Evolutionary conservation across 53 echinoderm and acorn worm genomes (phyloP), one percentile per base, ranked within the genome.

Genomic region (Holothuria leucospilota): DNA sequence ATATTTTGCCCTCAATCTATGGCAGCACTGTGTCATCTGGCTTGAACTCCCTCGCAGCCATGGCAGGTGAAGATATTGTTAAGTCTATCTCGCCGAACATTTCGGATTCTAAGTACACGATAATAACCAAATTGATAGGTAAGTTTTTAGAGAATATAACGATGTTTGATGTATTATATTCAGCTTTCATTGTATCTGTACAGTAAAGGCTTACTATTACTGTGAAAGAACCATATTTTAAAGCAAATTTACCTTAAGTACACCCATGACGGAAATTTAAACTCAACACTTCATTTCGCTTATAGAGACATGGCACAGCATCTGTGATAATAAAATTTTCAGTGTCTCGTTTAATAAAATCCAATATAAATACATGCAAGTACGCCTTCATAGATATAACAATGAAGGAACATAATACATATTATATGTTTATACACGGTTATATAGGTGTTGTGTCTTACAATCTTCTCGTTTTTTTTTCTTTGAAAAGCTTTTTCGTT

Each of bases 61-160:
- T 86, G 24, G 79, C 86, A 18, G 90, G 68, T 53, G 90, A 90
- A 80, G 86, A 90, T 27, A 64, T 90, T 0, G 81, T 90, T 16
- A 86, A 69, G 34, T 56, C 86, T 14, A 86, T 86, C 62, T 86
- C 78, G 86, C 77, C 66, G 2, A 53, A 77, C 12, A 90, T 90
- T 14, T 60, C 62, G 20, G 86, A 90, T 49, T 58, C 86, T 68
- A 86, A 46, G 61, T 90, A 68, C 62, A 81, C 90, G 13, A 25
- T 66, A 4, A 66, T 86, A 23, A 90, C 90, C 34, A 90, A 90
- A 65, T 38, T 52, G 59, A 20, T 90, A 16, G 90, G 90, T 90
- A 59, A 30, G 71, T 65, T n/a, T n/a, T n/a, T n/a, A 29, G 20
- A 14, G 8, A 46, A 46, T 46, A 9, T 9, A 11, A 46, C 28